Conservation (phyloP, 2,113 vertebrate genomes). For the Odontophorus gujanensis region DNA sequence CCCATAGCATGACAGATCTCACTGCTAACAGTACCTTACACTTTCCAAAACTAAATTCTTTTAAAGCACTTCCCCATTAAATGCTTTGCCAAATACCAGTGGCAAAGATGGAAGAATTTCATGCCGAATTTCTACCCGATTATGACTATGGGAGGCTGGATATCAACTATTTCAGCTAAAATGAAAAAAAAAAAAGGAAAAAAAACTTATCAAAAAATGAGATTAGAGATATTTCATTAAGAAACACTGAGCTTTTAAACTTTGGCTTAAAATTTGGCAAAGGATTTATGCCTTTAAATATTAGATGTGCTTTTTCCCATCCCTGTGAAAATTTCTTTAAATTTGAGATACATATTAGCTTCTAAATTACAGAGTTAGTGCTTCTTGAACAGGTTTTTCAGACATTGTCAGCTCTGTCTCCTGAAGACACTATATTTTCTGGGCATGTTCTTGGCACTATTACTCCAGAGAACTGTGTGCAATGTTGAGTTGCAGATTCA, state of each 20-base stretch:
- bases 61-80: neutral
- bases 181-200: neutral
- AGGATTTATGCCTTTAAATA: neutral
- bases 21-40: neutral
- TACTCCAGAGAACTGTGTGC: neutral
- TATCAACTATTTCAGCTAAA: neutral
- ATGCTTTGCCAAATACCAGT: neutral
- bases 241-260: neutral
- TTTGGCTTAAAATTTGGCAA: neutral
- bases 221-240: neutral
- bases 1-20: neutral
- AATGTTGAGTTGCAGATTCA: neutral
- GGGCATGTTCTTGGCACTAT: neutral
- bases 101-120: conserved; percentile 1
- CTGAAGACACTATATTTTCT: neutral
- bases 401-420: neutral
- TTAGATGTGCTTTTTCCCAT: neutral
- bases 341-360: neutral
- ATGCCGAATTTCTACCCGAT: conserved; percentile 22
- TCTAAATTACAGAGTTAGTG: neutral
- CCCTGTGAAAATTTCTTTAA: neutral
- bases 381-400: neutral
- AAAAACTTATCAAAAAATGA: neutral
- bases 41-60: neutral
- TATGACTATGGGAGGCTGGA: neutral